A percentile compares a stretch with the other conserved stretches of the same genome.
Evolutionary conservation across 2,888 invertebrate species (phyloP).

Genomic region (Lycia hirtaria): DNA sequence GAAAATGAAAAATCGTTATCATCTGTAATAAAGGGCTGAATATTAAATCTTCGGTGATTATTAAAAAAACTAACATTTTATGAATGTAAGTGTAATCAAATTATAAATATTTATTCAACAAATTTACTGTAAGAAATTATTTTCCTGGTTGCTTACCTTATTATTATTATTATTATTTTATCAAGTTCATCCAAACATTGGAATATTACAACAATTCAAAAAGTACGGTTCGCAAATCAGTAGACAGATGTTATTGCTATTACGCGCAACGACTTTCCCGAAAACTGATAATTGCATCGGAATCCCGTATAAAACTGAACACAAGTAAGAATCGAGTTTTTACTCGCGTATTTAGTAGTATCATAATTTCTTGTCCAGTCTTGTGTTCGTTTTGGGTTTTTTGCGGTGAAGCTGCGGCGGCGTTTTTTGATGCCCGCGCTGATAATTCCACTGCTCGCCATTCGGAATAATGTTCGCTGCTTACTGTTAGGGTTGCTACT

Average conservation of each 20-base stretch:
- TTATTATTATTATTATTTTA: no score
- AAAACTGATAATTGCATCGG: slow-evolving; percentile 61
- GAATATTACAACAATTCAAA: no score
- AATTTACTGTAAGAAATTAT: no score
- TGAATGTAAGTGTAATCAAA: no score
- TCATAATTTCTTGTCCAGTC: slow-evolving; percentile 78
- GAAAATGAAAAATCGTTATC: no score
- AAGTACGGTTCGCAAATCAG: slow-evolving; percentile 49
- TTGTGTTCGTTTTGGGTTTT: slow-evolving; percentile 55
- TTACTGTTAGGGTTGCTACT: slow-evolving; percentile 31
- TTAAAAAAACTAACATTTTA: no score
- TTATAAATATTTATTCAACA: no score
- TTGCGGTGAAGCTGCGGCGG: slow-evolving; percentile 51
- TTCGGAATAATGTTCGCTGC: slow-evolving; percentile 64
- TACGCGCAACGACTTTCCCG: slow-evolving; percentile 42
- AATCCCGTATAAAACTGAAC: slow-evolving; percentile 56
- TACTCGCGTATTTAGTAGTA: slow-evolving; percentile 78
- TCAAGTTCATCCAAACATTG: no score
- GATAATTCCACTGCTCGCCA: slow-evolving; percentile 69
- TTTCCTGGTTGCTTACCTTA: no score
- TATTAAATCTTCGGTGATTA: no score
- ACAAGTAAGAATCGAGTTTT: slow-evolving; percentile 65
- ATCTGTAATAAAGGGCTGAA: no score
- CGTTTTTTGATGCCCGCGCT: slow-evolving; percentile 70
- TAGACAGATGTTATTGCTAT: slow-evolving; percentile 49